These are phyloP conservation scores for Hozukius guyotensis DNA, from an alignment of 2,797 vertebrate genomes.

Conservation along the genomic window DNA sequence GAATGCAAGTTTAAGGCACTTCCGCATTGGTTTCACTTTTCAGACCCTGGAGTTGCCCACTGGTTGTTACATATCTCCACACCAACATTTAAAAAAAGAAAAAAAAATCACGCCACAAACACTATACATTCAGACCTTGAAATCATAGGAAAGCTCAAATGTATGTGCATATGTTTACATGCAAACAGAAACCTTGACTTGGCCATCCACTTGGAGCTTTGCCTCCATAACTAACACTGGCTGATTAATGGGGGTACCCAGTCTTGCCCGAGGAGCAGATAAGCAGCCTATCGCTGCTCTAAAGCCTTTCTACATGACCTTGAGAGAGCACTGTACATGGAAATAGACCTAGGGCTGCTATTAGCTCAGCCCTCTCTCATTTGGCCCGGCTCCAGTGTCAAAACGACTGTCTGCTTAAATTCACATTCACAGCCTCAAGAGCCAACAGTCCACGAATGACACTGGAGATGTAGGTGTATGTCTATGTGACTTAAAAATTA, in stretches of 20 bases:
- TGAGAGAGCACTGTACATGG: conserved; percentile 75
- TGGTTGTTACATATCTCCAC: background rate
- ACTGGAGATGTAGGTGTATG: conserved; percentile 18
- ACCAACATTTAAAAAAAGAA: background rate
- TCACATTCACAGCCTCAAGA: conserved; percentile 48
- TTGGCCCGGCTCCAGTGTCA: conserved; percentile 67
- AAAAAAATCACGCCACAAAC: conserved; percentile 1
- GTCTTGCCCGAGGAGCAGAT: conserved; percentile 75
- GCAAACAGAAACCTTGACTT: conserved; percentile 70
- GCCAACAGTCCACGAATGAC: conserved; percentile 32
- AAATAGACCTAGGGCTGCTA: conserved; percentile 74
- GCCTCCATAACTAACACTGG: conserved; percentile 70
- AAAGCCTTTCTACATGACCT: conserved; percentile 71
- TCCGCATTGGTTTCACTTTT: background rate
- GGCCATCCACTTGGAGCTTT: conserved; percentile 42
- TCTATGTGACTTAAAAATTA: conserved; percentile 18
- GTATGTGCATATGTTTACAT: conserved; percentile 77
- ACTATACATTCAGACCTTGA: conserved; percentile 58
- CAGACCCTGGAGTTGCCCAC: background rate
- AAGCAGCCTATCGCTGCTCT: conserved; percentile 73
- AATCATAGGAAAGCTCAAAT: conserved; percentile 50
- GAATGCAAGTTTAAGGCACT: background rate
- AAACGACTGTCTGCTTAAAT: conserved; percentile 53
- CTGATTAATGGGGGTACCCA: conserved; percentile 77
- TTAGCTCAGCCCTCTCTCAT: conserved; percentile 70